Evolutionary conservation across 2,797 vertebrate genomes (phyloP).

Genomic region (Scleropages formosus): DNA sequence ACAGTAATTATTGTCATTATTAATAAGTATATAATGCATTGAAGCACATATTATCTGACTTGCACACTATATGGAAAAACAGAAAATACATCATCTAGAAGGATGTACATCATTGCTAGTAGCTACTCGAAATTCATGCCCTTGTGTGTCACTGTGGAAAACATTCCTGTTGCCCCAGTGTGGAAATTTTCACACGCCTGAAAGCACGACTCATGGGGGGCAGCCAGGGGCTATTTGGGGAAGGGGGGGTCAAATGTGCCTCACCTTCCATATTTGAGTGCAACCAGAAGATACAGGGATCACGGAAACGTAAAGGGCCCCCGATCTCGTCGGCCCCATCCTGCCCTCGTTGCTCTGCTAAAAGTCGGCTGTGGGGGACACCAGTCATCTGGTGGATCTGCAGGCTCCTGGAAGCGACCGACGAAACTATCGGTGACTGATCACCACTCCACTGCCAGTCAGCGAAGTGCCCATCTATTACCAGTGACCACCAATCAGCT

Average conservation of each 20-base stretch:
- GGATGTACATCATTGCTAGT: no score
- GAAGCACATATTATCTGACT: no score
- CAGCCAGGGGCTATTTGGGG: no score
- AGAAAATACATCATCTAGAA: no score
- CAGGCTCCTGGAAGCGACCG: conserved; percentile 76
- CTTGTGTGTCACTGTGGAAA: no score
- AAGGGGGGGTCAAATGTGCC: not conserved
- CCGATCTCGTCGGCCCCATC: conserved; percentile 82
- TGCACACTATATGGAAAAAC: no score
- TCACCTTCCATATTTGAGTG: conserved; percentile 82
- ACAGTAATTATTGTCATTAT: not conserved
- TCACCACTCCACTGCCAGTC: not conserved
- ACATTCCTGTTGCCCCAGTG: no score
- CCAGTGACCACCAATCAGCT: no score
- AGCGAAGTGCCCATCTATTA: not conserved
- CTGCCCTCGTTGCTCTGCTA: conserved; percentile 80
- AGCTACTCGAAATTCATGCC: no score
- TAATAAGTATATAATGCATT: no score
- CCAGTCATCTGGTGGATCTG: conserved; percentile 87
- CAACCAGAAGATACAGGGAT: conserved; percentile 92
- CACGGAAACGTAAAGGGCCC: conserved; percentile 82
- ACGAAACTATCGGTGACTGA: not conserved
- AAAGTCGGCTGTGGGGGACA: conserved; percentile 80
- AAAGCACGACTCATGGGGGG: no score
- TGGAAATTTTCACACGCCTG: no score